Evolutionary conservation across 2,113 vertebrate species (phyloP), one percentile per base, ranked within the genome.

Genomic region (Phocoena phocoena): DNA sequence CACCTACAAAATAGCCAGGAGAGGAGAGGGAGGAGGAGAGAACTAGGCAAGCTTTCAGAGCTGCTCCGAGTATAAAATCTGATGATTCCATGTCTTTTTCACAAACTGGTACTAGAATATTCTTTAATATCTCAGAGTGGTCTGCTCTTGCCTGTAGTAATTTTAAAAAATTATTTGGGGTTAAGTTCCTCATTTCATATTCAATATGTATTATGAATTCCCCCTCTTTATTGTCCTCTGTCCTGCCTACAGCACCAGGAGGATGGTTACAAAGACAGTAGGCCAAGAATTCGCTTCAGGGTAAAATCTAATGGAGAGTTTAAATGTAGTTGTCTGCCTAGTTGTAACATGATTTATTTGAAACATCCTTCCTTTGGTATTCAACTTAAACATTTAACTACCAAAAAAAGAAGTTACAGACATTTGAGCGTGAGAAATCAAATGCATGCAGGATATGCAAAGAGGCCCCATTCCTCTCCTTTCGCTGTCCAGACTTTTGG

Each of bases 321-420:
- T 91, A 94, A 97, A 71, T 93, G 81, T 93, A 60, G 92, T 76
- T 94, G 80, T 95, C 95, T 95, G 97, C 92, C 89, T 92, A n/a
- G 85, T 92, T 94, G 93, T 93, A 83, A 90, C 96, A 89, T 96
- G 97, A 97, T 98, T 97, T 98, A 97, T 98, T 91, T 94, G 97
- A 96, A 97, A 97, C 95, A 98, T 97, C 88, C 97, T 97, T 97
- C 96, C 96, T 98, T 97, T 96, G 96, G 97, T 97, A 97, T 98
- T 98, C 93, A 94, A 25, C 62, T 96, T 88, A 95, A 96, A 94
- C 73, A 95, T 90, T 97, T 97, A 92, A 92, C 95, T 91, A 85
- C 82, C 36, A 67, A 38, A 82, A 92, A 90, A 86, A 82, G 38
- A 76, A 88, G 79, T 70, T 44, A 23, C 73, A 97, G 77, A 92